A percentile compares a stretch with the other conserved stretches of the same genome.
Evolutionary conservation across 2,797 vertebrate genomes (phyloP).

Genomic region (Clarias platycephalus): DNA sequence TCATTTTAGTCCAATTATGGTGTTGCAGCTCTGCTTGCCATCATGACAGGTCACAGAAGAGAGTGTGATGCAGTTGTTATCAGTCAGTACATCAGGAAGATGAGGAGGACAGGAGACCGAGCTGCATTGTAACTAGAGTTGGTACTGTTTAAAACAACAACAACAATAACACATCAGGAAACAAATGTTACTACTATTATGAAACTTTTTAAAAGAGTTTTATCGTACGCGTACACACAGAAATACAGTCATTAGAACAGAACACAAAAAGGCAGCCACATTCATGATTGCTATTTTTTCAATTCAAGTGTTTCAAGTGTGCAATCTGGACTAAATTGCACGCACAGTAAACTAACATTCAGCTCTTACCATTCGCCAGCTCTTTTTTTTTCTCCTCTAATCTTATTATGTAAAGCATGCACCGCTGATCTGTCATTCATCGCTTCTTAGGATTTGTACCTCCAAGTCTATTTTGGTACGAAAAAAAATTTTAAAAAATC

Average conservation of each 20-base stretch:
- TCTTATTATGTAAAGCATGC: background rate
- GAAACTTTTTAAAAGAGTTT: background rate
- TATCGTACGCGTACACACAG: background rate
- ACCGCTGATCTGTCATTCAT: background rate
- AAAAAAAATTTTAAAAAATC: background rate
- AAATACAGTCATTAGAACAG: no score
- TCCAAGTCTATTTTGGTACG: background rate
- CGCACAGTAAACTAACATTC: background rate
- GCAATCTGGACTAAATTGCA: background rate
- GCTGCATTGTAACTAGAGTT: background rate
- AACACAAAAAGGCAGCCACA: background rate
- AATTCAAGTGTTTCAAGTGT: background rate
- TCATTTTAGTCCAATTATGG: constrained; percentile 1
- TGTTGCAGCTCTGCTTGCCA: background rate
- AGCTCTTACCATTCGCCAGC: background rate
- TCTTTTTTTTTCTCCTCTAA: background rate
- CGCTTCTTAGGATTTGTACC: background rate
- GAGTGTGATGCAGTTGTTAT: background rate
- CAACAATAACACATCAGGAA: background rate
- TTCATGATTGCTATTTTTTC: background rate
- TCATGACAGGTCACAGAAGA: background rate
- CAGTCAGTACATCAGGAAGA: background rate
- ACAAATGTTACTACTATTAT: background rate
- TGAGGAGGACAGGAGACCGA: background rate
- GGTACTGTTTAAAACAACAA: no score